These are phyloP conservation scores for Etheostoma perlongum DNA, from an alignment of 2,797 vertebrate species.

Conservation along the genomic window DNA sequence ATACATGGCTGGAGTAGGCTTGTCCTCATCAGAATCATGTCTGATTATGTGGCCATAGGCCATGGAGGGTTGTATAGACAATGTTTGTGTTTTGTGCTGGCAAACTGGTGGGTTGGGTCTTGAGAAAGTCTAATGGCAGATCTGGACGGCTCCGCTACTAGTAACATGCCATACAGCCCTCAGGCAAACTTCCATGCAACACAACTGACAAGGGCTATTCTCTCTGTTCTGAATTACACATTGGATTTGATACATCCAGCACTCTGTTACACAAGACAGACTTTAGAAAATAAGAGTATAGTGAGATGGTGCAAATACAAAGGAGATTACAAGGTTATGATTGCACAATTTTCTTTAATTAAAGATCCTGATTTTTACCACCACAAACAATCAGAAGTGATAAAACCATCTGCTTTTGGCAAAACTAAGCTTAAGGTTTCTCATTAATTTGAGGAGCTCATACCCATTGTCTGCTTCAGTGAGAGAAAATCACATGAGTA, in stretches of 20 bases:
- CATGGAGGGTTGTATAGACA: conserved; percentile 28
- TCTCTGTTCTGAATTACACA: conserved; percentile 53
- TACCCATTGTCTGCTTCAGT: conserved; percentile 61
- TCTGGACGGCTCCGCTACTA: conserved; percentile 35
- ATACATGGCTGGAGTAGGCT: conserved; percentile 19
- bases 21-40: conserved; percentile 56
- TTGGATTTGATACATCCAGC: conserved; percentile 41
- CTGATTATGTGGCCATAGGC: conserved; percentile 53
- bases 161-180: conserved; percentile 39
- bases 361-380: conserved; percentile 11
- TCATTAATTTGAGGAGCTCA: conserved; percentile 58
- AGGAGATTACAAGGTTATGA: conserved; percentile 32
- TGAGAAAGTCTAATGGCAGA: conserved; percentile 53
- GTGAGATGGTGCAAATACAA: conserved; percentile 21
- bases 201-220: conserved; percentile 18
- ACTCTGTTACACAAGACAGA: conserved; percentile 33
- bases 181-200: conserved; percentile 36
- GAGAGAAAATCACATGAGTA: conserved; percentile 68
- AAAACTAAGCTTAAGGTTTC: conserved; percentile 40
- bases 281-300: conserved; percentile 35
- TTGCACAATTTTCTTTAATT: conserved; percentile 26
- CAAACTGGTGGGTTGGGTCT: conserved; percentile 34
- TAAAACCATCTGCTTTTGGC: conserved; percentile 46
- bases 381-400: conserved; percentile 36
- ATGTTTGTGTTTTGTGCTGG: conserved; percentile 40